These are phyloP conservation scores for Tinea pellionella DNA, from an alignment of 2,888 invertebrate genomes.

Conservation along the genomic window DNA sequence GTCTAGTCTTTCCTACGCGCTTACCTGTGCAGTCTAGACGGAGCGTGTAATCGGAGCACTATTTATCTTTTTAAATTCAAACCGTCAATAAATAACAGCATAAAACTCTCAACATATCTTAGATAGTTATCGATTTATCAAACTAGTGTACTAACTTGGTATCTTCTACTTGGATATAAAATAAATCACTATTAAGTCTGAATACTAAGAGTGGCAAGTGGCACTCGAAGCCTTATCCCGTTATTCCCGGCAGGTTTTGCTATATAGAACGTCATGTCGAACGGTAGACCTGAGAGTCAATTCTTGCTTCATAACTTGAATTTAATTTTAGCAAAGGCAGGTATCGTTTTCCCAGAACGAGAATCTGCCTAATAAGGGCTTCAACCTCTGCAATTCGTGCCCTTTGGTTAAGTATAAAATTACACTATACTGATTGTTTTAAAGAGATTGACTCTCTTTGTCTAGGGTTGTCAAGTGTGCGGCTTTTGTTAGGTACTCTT, in stretches of 20 bases:
- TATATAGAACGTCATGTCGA: neutral
- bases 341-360: neutral
- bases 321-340: neutral
- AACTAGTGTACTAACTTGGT: too few relatives aligned
- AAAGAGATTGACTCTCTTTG: neutral
- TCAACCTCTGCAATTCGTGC: too few relatives aligned
- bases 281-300: constrained; percentile 1
- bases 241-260: constrained; percentile 9
- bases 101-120: too few relatives aligned
- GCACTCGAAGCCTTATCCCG: neutral
- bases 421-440: neutral
- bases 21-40: too few relatives aligned
- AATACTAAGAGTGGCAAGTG: constrained; percentile 2
- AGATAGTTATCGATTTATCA: too few relatives aligned
- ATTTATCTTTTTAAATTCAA: too few relatives aligned
- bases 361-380: neutral
- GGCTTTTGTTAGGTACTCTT: too few relatives aligned
- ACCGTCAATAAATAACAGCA: too few relatives aligned
- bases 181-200: neutral
- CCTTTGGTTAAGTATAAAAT: neutral
- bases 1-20: too few relatives aligned
- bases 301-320: neutral
- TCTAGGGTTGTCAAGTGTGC: too few relatives aligned
- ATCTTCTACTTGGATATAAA: neutral
- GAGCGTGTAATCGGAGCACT: too few relatives aligned